Evolutionary conservation across 64 coral and sea anemone species (phyloP).

Genomic region (Montipora efflorescens): DNA sequence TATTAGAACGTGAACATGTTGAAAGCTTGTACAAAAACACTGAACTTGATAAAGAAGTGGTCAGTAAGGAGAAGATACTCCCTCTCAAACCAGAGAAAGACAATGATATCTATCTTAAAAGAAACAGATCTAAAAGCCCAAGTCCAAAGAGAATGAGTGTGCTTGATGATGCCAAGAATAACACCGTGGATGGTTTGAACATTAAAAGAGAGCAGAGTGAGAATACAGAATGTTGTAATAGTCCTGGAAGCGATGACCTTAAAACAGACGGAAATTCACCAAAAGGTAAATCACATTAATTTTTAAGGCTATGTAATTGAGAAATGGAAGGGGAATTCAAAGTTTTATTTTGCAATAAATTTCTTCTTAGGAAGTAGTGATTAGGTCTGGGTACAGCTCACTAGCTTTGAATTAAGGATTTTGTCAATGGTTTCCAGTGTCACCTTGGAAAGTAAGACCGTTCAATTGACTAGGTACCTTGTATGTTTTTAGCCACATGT

Average conservation of each 20-base stretch:
- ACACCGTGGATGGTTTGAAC: slow-evolving; percentile 46
- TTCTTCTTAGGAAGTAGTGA: no score
- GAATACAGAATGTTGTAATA: slow-evolving; percentile 59
- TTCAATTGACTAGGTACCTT: not conserved
- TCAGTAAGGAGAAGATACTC: slow-evolving; percentile 73
- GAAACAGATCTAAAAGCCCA: slow-evolving; percentile 49
- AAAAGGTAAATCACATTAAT: slow-evolving; percentile 25
- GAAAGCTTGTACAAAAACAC: slow-evolving; percentile 73
- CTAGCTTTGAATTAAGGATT: not conserved
- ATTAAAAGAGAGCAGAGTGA: slow-evolving; percentile 83
- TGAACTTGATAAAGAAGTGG: slow-evolving; percentile 62
- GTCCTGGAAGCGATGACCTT: slow-evolving; percentile 30
- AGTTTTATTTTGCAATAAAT: not conserved
- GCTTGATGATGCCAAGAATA: slow-evolving; percentile 35
- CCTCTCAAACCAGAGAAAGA: slow-evolving; percentile 66
- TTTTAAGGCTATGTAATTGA: not conserved
- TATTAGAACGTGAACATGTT: slow-evolving; percentile 83
- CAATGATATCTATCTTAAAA: slow-evolving; percentile 31
- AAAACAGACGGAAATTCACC: not conserved
- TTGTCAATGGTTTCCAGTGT: not conserved
- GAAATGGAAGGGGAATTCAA: no score
- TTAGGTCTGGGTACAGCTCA: no score
- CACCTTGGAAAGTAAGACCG: not conserved
- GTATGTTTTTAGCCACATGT: not conserved
- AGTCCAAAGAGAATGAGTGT: slow-evolving; percentile 74